Conservation (phyloP, 23 tunicate species). For the Trididemnum nubilum region DNA sequence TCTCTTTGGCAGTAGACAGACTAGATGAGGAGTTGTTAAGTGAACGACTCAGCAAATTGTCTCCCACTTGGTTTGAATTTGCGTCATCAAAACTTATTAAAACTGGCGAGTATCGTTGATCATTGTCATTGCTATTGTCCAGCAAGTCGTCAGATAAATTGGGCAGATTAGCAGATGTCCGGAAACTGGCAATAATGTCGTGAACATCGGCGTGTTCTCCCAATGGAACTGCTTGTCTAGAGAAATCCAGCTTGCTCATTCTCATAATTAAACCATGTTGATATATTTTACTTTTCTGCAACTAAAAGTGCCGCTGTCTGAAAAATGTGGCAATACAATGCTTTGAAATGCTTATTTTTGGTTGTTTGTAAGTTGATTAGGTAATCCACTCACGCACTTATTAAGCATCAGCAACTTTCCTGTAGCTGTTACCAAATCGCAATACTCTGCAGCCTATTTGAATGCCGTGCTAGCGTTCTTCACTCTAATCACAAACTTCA, state of each 20-base stretch:
- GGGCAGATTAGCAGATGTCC: constrained; percentile 28
- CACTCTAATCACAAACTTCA: no score
- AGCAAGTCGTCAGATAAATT: constrained; percentile 20
- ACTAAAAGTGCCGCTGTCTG: no score
- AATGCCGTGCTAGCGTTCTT: no score
- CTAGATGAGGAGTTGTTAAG: not conserved
- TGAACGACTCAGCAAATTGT: not conserved
- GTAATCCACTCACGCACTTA: no score
- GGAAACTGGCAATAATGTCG: constrained; percentile 42
- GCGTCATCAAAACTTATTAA: constrained; percentile 48
- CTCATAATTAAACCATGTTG: constrained; percentile 7
- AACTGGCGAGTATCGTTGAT: constrained; percentile 45
- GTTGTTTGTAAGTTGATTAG: no score
- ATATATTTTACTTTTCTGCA: not conserved
- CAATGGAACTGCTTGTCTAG: constrained; percentile 37
- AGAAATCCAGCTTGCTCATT: constrained; percentile 78
- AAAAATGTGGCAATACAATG: no score
- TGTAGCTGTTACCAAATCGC: no score
- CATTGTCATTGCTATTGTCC: constrained; percentile 33
- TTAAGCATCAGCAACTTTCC: no score
- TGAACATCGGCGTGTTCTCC: constrained; percentile 28
- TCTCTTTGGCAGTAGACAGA: not conserved
- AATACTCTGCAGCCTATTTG: no score
- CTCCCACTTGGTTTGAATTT: not conserved
- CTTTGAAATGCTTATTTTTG: no score